Percentiles rank a stretch among this genome's conserved stretches.
Conservation (phyloP, 2,797 vertebrate species). For the Coluber constrictor region DNA sequence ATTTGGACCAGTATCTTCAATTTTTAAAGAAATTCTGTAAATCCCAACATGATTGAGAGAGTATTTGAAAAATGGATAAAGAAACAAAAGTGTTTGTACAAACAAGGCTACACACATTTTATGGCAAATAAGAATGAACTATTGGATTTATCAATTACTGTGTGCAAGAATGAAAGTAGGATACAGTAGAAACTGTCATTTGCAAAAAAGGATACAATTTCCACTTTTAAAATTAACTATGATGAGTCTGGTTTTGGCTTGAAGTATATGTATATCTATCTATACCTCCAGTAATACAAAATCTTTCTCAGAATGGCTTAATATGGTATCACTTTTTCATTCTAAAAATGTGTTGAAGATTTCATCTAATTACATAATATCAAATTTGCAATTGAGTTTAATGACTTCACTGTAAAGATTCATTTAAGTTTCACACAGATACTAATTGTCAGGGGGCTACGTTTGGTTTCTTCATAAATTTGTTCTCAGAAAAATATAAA, state of each 20-base stretch:
- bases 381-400: not conserved
- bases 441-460: not conserved
- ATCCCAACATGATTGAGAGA: constrained; percentile 5
- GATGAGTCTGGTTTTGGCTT: not conserved
- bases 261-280: not conserved
- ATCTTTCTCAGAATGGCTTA: not conserved
- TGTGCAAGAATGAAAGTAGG: not conserved
- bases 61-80: not conserved
- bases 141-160: not conserved
- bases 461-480: not conserved
- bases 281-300: not conserved
- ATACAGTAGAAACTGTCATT: not conserved
- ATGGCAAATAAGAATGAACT: not conserved
- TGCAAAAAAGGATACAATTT: not conserved
- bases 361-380: not conserved
- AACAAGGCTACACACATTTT: not conserved
- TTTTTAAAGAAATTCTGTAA: constrained; percentile 8
- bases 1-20: not conserved
- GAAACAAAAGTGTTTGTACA: not conserved
- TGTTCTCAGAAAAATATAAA: not conserved
- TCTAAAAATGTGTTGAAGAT: not conserved
- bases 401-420: not conserved
- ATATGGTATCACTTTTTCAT: not conserved
- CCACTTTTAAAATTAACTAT: not conserved
- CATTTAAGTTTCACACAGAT: not conserved